Evolutionary conservation across 2,113 vertebrate genomes (phyloP), one percentile per base, ranked within the genome.

Genomic region (Perca flavescens): DNA sequence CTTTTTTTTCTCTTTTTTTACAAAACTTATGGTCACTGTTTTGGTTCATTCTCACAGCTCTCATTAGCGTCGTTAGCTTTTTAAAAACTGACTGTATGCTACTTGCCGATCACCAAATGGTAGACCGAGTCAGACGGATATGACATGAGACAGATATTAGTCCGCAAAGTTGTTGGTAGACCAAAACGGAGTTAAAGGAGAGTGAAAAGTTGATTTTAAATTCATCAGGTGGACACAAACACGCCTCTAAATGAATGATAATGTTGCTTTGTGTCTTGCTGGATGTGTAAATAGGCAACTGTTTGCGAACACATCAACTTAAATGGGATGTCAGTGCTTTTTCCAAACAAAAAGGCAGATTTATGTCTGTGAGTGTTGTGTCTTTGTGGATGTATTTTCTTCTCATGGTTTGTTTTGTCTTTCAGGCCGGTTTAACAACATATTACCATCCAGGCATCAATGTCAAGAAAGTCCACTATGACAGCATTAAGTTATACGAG

Each of bases 371-470:
- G 31, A 43, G 4, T 25, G 3, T 31, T 36, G 25, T 40, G 34
- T 40, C 10, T 14, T 16, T 25, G 56, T 14, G 22, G 6, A 40
- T 40, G 13, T 19, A 10, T 64, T 50, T 69, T 22, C 19, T 61
- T 12, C 34, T 25, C 16, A 3, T 57, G 28, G 1, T 21, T 34
- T 63, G 1, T 60, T 21, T 43, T 74, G 67, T 88, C 16, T 81
- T 82, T 80, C 91, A 99, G 98, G 98, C 98, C 77, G 98, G 98
- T 70, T 94, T 99, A 94, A 99, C 97, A 34, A 97, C 98, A 40
- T 99, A 99, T 77, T 99, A 99, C 93, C 97, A 99, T 87, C 98
- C 98, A 85, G 98, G 98, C 82, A 99, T 99, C 94, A 99, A 99
- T 84, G 80, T 99, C 49, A 99, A 99, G 96, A 97, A 97, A 93